phyloP scores from a whole-genome alignment of 2,797 vertebrate species.

The Cuniculus paca region DNA sequence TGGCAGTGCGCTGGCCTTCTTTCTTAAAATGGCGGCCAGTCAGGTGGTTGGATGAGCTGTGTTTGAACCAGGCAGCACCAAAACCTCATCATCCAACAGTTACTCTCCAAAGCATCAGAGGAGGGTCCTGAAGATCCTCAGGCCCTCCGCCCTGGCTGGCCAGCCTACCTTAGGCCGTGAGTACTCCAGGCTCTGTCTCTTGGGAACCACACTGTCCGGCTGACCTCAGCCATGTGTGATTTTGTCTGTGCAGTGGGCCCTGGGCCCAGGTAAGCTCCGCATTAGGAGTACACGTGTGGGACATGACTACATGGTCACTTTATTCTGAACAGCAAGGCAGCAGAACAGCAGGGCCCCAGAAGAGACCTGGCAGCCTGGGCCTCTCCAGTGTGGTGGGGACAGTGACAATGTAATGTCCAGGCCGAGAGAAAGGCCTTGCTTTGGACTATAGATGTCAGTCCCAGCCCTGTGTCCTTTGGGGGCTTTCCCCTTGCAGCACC shows the following conservation, averaged over 20 bases:
- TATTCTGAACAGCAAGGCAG: not conserved
- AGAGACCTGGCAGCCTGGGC: not conserved
- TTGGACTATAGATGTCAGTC: not conserved
- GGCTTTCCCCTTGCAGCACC: not conserved
- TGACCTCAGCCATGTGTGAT: not conserved
- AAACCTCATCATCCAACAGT: not conserved
- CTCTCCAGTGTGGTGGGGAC: not conserved
- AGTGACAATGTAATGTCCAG: not conserved
- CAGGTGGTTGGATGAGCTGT: not conserved
- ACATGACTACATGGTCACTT: not conserved
- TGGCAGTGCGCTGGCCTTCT: not conserved
- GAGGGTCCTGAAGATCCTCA: not conserved
- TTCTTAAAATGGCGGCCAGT: not conserved
- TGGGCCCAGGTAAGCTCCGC: not conserved
- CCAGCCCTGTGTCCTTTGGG: not conserved
- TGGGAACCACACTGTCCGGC: not conserved
- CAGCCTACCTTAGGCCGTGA: not conserved
- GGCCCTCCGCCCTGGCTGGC: not conserved
- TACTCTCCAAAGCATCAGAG: not conserved
- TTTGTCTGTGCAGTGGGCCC: not conserved
- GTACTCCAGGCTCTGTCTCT: not conserved
- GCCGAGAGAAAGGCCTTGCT: not conserved
- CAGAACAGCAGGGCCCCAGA: not conserved
- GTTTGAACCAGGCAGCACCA: not conserved
- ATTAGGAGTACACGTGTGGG: not conserved